Base-by-base conservation (phyloP, 2,113 vertebrate species). In the Lepus europaeus region DNA sequence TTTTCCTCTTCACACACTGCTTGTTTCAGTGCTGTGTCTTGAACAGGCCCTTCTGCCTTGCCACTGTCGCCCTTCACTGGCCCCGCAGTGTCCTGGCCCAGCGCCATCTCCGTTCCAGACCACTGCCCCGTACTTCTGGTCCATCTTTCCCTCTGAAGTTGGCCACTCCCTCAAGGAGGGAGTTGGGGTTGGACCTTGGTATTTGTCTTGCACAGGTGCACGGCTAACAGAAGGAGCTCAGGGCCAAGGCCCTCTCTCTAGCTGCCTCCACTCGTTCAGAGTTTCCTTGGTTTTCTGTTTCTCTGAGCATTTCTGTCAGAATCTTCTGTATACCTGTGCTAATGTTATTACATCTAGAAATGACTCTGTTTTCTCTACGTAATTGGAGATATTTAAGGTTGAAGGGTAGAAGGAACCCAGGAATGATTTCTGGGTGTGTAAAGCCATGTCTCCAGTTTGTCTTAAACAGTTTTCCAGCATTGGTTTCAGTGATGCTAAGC, bases 361-460 rank as follows among this genome's bases (percentile, higher is more conserved):
- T 73, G 70, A 86, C 69, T 76, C 72, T 23, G 23, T 83, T 86
- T 94, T 39, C 82, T 95, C 45, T 79, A 90, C 88, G 29, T 90
- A 83, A 19, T 93, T 33, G 76, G 84, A 91, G 95, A 87, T 87
- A 91, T 87, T 70, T 86, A 8, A 1, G 9, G 9, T 79, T 93
- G 53, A 90, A 86, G 82, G 36, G 51, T 70, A 82, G 33, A 69
- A 49, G 33, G 61, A 74, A 61, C 19, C 13, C 17, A 59, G 56
- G 19, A 17, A 59, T 59, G 56, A 59, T 59, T 59, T 59, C 13
- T 16, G 19, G 56, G 56, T 59, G 56, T 59, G 3, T 59, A 59
- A 59, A 59, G 56, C 39, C 51, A 3, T 87, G 5, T 45, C 78
- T 66, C 5, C n/a, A 63, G 79, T 76, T 53, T 79, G 33, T 77